A percentile compares a stretch with the other conserved stretches of the same genome.
Evolutionary conservation across 2,113 vertebrate genomes (phyloP).

Genomic region (Rutilus rutilus): DNA sequence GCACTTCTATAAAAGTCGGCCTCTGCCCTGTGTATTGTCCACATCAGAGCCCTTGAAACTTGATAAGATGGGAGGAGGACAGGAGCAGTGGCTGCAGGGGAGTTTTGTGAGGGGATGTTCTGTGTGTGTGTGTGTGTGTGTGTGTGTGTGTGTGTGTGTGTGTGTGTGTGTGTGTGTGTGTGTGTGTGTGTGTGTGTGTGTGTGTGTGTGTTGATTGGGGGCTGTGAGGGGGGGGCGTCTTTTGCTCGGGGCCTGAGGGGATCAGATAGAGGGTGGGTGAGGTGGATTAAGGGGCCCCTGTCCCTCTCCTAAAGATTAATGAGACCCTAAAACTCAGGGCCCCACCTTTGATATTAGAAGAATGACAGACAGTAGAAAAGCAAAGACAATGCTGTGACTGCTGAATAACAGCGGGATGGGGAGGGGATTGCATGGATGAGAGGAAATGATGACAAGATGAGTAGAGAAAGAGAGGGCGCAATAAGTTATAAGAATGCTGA

Average conservation of each 20-base stretch:
- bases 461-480: neutral
- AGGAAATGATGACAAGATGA: slow-evolving; percentile 44
- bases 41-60: slow-evolving; percentile 67
- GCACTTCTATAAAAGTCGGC: slow-evolving; percentile 30
- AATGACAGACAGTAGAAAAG: slow-evolving; percentile 68
- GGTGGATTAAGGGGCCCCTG: slow-evolving; percentile 76
- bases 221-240: slow-evolving; percentile 52
- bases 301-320: slow-evolving; percentile 80
- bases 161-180: slow-evolving; percentile 1
- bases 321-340: slow-evolving; percentile 65
- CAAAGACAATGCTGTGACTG: slow-evolving; percentile 35
- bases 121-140: neutral
- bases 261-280: slow-evolving; percentile 67
- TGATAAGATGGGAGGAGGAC: slow-evolving; percentile 72
- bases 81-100: slow-evolving; percentile 47
- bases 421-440: slow-evolving; percentile 25
- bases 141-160: neutral
- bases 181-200: neutral
- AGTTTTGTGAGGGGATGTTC: slow-evolving; percentile 38
- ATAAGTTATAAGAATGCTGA: slow-evolving; percentile 4
- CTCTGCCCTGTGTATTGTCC: slow-evolving; percentile 54
- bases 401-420: slow-evolving; percentile 34
- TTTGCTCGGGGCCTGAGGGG: slow-evolving; percentile 45
- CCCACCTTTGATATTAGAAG: slow-evolving; percentile 67
- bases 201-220: neutral